Conservation (phyloP, 2,888 invertebrate genomes). For the Sminthurides aquaticus region DNA sequence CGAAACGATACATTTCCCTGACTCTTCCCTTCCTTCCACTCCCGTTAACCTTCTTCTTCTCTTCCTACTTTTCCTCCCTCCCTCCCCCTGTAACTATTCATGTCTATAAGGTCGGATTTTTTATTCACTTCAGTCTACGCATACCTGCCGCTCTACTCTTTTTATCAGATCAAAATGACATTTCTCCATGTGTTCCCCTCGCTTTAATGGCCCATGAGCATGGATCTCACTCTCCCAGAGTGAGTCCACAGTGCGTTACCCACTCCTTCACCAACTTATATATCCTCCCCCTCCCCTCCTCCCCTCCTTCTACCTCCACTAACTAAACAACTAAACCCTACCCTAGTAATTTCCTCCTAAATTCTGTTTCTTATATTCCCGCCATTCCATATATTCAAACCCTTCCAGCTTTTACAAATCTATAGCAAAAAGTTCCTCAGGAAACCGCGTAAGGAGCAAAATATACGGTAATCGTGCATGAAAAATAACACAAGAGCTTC, state of each 20-base stretch:
- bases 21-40: no score
- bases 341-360: not conserved
- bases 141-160: slow-evolving; percentile 20
- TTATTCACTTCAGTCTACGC: slow-evolving; percentile 13
- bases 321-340: no score
- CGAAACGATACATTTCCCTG: no score
- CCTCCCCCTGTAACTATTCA: not conserved
- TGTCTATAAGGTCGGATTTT: slow-evolving; percentile 13
- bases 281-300: not conserved
- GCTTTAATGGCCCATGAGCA: slow-evolving; percentile 12
- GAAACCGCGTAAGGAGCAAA: no score
- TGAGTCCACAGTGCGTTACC: not conserved
- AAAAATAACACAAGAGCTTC: no score
- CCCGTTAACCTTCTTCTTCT: no score
- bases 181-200: slow-evolving; percentile 22
- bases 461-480: no score
- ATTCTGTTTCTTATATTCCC: not conserved
- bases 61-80: not conserved
- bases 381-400: not conserved
- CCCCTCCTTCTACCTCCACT: no score
- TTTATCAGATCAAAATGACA: slow-evolving; percentile 25
- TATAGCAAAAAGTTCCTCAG: slow-evolving; percentile 1
- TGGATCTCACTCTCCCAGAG: no score
- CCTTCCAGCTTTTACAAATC: no score
- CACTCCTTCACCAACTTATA: not conserved